These are phyloP conservation scores for Uloborus plumipes DNA, from an alignment of 2,888 invertebrate genomes.

Conservation along the genomic window DNA sequence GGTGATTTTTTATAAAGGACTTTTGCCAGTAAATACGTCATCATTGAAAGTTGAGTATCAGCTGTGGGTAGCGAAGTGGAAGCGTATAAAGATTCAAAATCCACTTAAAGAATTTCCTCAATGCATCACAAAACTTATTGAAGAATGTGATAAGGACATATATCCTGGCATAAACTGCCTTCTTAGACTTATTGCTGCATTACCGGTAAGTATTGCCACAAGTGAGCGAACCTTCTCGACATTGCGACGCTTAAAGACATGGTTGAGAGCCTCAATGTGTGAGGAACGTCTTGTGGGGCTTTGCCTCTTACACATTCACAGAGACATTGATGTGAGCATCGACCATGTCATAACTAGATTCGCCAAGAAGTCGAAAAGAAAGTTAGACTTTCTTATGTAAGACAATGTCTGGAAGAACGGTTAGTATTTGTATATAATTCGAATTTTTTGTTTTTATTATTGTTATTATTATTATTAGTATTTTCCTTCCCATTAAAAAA, in stretches of 20 bases:
- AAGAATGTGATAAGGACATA: neutral
- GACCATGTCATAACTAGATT: neutral
- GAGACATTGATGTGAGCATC: neutral
- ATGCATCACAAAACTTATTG: neutral
- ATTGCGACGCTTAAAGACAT: neutral
- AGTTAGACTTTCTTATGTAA: neutral
- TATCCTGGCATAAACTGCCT: neutral
- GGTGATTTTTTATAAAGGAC: no score
- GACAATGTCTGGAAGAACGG: no score
- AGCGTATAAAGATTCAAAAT: neutral
- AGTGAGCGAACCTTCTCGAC: neutral
- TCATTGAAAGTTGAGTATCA: neutral
- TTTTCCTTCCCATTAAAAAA: no score
- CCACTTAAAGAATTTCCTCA: neutral
- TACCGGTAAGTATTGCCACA: neutral
- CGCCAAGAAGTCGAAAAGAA: neutral
- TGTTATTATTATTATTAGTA: no score
- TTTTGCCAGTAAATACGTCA: neutral
- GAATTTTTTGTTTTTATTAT: no score
- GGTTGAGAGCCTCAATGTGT: neutral
- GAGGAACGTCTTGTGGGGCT: neutral
- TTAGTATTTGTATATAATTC: no score
- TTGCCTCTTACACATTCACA: no score
- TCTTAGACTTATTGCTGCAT: neutral
- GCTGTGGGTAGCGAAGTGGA: neutral